These are phyloP conservation scores for Sarcophaga caerulescens DNA, from an alignment of 2,888 invertebrate species.

Conservation along the genomic window DNA sequence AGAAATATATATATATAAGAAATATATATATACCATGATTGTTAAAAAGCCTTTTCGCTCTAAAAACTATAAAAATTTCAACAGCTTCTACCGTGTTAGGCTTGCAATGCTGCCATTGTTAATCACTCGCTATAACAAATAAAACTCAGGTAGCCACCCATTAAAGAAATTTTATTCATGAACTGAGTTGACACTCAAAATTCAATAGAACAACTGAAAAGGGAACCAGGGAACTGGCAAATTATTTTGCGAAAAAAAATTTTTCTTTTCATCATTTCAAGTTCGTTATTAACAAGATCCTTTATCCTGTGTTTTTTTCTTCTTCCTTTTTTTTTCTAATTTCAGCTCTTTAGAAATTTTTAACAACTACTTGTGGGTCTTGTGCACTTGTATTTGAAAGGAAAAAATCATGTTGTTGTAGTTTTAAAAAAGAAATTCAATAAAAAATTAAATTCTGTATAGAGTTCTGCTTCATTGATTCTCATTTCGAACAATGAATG, in stretches of 20 bases:
- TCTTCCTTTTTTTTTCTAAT: neutral
- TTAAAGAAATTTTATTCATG: neutral
- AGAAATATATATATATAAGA: no score
- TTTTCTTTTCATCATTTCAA: neutral
- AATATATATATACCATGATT: no score
- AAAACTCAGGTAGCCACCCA: neutral
- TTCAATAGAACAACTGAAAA: no score
- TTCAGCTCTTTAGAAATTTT: neutral
- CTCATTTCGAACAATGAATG: constrained; percentile 38
- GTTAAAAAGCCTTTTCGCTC: no score
- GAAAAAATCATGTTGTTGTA: neutral
- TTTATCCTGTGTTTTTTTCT: neutral
- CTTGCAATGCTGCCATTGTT: no score
- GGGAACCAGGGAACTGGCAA: neutral
- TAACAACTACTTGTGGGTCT: neutral
- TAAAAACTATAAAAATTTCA: neutral
- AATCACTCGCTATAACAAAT: neutral
- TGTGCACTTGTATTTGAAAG: neutral
- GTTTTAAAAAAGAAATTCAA: neutral
- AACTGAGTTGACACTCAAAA: neutral
- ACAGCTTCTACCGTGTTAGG: neutral
- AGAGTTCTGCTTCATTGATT: constrained; percentile 55
- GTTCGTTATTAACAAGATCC: neutral
- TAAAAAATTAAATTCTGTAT: constrained; percentile 32
- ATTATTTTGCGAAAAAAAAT: neutral